These are phyloP conservation scores for Druceiella hillmani DNA, from an alignment of 2,888 invertebrate genomes.

Conservation along the genomic window DNA sequence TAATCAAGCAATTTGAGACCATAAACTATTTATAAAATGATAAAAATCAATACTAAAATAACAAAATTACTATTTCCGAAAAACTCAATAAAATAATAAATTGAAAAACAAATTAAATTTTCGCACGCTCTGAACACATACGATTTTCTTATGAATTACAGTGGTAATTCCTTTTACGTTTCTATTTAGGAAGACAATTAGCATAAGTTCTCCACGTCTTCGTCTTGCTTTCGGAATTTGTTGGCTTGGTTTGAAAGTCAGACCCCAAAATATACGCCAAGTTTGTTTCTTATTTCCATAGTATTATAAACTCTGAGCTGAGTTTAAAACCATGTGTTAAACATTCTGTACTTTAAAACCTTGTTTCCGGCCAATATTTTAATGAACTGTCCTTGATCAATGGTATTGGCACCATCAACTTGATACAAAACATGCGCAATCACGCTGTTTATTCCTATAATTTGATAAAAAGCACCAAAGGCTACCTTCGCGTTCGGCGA, in stretches of 20 bases:
- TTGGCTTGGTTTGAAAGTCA: neutral
- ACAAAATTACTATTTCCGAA: neutral
- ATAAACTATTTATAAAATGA: no score
- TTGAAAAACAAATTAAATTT: neutral
- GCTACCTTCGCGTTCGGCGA: conserved; percentile 1
- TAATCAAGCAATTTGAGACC: no score
- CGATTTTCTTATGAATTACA: neutral
- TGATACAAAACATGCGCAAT: neutral
- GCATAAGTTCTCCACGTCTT: neutral
- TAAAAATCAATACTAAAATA: neutral
- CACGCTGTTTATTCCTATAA: neutral
- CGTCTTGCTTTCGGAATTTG: neutral
- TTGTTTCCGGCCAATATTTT: neutral
- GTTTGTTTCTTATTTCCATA: neutral
- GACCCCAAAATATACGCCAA: neutral
- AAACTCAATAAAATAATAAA: neutral
- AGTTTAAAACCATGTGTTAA: no score
- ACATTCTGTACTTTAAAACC: neutral
- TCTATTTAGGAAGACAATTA: neutral
- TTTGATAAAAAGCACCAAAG: neutral
- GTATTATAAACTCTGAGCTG: conserved; percentile 1
- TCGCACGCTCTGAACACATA: neutral
- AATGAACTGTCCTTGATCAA: conserved; percentile 1
- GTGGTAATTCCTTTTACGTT: neutral
- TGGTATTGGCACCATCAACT: neutral